phyloP scores from a whole-genome alignment of 2,888 invertebrate genomes.

The Melolontha melolontha region DNA sequence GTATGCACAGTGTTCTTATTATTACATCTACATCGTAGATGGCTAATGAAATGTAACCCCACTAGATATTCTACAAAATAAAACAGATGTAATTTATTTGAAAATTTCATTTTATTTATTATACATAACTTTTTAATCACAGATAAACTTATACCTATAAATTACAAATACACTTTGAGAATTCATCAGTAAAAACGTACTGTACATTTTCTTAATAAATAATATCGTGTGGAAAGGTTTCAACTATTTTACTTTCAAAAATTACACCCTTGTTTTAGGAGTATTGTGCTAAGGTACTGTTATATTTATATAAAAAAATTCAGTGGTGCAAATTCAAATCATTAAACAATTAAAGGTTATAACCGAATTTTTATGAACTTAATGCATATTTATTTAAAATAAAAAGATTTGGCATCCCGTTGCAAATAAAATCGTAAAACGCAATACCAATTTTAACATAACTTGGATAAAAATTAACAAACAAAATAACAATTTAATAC shows the following conservation, averaged over 20 bases:
- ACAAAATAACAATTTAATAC: too few species aligned
- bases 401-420: too few species aligned
- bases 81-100: slow-evolving; percentile 11
- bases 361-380: too few species aligned
- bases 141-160: slow-evolving; percentile 38
- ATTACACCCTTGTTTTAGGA: background rate
- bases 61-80: background rate
- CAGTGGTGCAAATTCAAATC: background rate
- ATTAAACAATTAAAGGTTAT: background rate
- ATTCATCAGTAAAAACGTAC: slow-evolving; percentile 18
- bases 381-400: too few species aligned
- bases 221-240: slow-evolving; percentile 14
- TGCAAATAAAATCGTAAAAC: too few species aligned
- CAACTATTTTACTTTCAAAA: background rate
- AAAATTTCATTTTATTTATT: slow-evolving; percentile 36
- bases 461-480: too few species aligned
- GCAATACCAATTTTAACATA: too few species aligned
- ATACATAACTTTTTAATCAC: slow-evolving; percentile 35
- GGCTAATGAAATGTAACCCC: too few species aligned
- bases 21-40: too few species aligned
- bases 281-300: slow-evolving; percentile 5
- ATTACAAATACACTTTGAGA: slow-evolving; percentile 32
- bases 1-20: too few species aligned
- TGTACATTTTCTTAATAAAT: slow-evolving; percentile 19
- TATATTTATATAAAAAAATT: slow-evolving; percentile 1